phyloP scores from a whole-genome alignment of 2,113 vertebrate genomes.

The Lathamus discolor region DNA sequence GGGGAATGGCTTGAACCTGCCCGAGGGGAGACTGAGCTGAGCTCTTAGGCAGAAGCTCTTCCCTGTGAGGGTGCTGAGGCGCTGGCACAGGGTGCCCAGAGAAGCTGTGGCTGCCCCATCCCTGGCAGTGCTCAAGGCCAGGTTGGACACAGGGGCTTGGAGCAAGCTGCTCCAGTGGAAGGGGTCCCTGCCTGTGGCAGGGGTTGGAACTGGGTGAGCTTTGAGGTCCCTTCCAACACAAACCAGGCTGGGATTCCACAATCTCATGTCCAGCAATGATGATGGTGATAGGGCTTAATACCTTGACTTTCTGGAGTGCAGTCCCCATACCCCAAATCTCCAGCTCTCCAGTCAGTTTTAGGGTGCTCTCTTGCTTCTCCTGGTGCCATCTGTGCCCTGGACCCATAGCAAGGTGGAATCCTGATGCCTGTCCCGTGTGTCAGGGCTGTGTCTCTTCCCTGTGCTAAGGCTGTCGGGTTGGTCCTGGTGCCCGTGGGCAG shows the following conservation, averaged over 20 bases:
- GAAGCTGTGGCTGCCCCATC: too few species aligned
- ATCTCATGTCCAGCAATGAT: fast-evolving
- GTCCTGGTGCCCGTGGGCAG: not conserved
- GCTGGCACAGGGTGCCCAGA: too few species aligned
- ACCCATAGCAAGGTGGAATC: not conserved
- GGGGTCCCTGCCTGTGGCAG: not conserved
- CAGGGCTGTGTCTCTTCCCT: not conserved
- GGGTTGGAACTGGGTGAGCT: fast-evolving
- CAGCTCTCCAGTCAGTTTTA: not conserved
- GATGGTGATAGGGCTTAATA: not conserved
- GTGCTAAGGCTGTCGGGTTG: fast-evolving
- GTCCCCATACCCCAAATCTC: not conserved
- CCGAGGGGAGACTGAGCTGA: too few species aligned
- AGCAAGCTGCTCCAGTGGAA: not conserved
- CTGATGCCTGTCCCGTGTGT: fast-evolving
- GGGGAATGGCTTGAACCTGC: too few species aligned
- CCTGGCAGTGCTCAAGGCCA: too few species aligned
- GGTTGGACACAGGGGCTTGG: too few species aligned
- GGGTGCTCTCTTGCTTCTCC: not conserved
- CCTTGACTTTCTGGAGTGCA: not conserved
- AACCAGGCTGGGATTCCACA: not conserved
- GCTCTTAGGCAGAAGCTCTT: too few species aligned
- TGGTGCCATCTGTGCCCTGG: fast-evolving
- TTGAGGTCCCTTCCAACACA: not conserved
- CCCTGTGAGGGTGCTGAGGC: too few species aligned